These are phyloP conservation scores for Oplegnathus fasciatus DNA, from an alignment of 2,113 vertebrate genomes.

Conservation along the genomic window DNA sequence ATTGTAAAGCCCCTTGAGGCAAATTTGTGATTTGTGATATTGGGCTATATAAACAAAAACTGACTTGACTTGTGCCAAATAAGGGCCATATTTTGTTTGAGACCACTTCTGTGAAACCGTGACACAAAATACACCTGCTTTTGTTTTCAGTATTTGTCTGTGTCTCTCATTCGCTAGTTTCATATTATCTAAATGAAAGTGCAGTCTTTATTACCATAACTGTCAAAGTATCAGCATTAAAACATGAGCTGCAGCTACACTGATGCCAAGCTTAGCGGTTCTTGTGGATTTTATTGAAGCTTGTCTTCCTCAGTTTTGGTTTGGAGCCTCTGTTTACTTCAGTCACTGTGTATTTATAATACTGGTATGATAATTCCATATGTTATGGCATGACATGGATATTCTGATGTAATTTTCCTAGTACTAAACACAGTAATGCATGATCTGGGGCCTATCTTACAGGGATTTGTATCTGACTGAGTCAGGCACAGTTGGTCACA, in stretches of 20 bases:
- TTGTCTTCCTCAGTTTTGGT: neutral
- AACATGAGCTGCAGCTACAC: neutral
- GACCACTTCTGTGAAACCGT: neutral
- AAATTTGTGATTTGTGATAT: too few relatives aligned
- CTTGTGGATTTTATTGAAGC: too few relatives aligned
- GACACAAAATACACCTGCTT: neutral
- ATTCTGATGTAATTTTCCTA: neutral
- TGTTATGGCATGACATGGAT: neutral
- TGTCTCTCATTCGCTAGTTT: neutral
- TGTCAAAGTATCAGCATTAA: neutral
- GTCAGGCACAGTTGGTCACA: conserved; percentile 4
- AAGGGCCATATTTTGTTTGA: neutral
- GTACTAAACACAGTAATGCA: neutral
- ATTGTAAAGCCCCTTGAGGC: too few relatives aligned
- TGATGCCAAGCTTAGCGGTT: neutral
- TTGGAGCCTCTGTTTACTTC: neutral
- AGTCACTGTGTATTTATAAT: neutral
- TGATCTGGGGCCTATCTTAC: neutral
- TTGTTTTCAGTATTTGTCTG: neutral
- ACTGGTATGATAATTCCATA: neutral
- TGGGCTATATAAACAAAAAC: too few relatives aligned
- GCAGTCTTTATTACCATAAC: neutral
- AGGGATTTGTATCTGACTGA: conserved; percentile 3
- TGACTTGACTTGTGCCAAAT: neutral
- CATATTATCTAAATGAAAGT: neutral